These are phyloP conservation scores for Accipiter cooperii DNA, from an alignment of 2,113 vertebrate species.

Conservation along the genomic window DNA sequence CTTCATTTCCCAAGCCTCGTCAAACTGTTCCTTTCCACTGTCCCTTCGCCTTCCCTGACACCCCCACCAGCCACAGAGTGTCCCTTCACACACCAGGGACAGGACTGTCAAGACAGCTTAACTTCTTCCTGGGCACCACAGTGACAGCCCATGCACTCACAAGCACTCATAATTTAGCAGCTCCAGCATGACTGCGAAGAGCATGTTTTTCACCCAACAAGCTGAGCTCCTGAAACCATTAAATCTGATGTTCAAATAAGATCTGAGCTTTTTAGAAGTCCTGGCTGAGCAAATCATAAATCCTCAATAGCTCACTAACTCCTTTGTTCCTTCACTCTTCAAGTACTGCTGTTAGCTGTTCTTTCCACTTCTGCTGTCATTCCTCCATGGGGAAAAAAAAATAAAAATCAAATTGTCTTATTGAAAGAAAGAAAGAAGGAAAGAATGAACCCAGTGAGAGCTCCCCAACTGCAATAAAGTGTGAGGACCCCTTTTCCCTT, in stretches of 20 bases:
- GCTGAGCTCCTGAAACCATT: neutral
- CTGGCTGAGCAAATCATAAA: neutral
- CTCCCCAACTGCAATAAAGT: neutral
- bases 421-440: neutral
- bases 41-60: neutral
- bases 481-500: neutral
- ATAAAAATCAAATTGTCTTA: neutral
- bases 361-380: neutral
- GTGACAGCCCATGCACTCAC: neutral
- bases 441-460: neutral
- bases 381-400: neutral
- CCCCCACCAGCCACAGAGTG: rapidly evolving
- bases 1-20: neutral
- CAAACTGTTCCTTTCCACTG: neutral
- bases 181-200: neutral
- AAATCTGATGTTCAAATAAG: neutral
- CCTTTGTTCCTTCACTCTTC: neutral
- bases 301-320: neutral
- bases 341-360: neutral
- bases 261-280: neutral
- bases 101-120: neutral
- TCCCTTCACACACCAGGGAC: neutral
- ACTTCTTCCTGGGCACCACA: neutral
- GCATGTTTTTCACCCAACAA: neutral
- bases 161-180: neutral